Evolutionary conservation across 2,888 invertebrate genomes (phyloP).

Genomic region (Stenchaetothrips biformis): DNA sequence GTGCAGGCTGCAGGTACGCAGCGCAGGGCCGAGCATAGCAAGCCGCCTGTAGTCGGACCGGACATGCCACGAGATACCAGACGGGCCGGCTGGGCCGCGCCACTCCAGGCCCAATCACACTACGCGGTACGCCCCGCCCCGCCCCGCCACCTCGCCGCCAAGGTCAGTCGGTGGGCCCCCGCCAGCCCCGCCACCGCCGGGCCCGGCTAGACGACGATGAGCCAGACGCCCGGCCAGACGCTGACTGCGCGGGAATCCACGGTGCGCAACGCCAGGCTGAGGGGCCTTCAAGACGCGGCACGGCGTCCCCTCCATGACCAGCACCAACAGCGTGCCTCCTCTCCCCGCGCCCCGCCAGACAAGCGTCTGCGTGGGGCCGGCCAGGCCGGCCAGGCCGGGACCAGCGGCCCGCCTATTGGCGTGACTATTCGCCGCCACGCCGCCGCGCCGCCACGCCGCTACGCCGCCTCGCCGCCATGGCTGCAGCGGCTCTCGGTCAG

Average conservation of each 20-base stretch:
- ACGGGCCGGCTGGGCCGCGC: background rate
- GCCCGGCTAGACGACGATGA: conserved; percentile 6
- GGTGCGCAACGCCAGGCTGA: background rate
- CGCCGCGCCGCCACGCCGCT: background rate
- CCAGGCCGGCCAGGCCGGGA: background rate
- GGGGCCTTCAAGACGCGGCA: background rate
- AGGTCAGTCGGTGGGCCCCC: background rate
- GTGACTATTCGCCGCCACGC: background rate
- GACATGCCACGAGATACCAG: background rate
- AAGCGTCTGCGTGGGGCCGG: background rate
- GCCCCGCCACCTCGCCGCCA: background rate
- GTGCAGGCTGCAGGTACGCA: too few species aligned
- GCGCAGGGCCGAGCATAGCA: too few species aligned
- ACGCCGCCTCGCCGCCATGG: background rate
- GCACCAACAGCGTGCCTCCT: background rate
- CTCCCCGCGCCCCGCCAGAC: background rate
- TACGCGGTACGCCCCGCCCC: background rate
- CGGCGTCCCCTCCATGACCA: background rate
- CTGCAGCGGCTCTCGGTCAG: background rate
- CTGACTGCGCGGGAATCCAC: background rate
- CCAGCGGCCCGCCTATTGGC: background rate
- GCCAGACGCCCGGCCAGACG: background rate
- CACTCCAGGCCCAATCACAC: too few species aligned
- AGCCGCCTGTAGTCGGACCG: background rate
- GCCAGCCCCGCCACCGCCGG: background rate